Conservation (phyloP, 2,888 invertebrate species). For the Microchrysa polita region DNA sequence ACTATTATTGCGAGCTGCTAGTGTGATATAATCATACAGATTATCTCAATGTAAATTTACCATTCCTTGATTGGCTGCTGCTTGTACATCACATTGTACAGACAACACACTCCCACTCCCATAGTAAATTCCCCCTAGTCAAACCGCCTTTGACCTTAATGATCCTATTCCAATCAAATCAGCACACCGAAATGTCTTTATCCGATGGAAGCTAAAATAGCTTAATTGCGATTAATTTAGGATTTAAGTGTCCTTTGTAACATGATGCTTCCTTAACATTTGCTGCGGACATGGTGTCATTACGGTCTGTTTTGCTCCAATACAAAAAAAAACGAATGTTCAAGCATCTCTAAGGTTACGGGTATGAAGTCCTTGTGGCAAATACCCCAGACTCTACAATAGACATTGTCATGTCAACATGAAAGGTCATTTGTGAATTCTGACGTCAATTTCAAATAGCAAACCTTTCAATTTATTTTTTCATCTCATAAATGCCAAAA, state of each 20-base stretch:
- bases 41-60: no score
- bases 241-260: background rate
- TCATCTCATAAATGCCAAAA: background rate
- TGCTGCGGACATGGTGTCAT: background rate
- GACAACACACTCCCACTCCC: no score
- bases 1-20: no score
- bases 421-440: background rate
- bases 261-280: background rate
- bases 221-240: background rate
- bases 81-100: no score
- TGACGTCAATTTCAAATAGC: background rate
- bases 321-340: background rate
- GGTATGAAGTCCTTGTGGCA: background rate
- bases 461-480: conserved; percentile 11
- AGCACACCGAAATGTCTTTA: no score
- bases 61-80: no score
- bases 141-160: no score
- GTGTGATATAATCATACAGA: no score
- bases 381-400: background rate
- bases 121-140: no score
- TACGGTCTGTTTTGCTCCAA: background rate
- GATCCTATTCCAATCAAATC: no score
- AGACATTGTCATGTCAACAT: no score
- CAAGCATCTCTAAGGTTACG: background rate
- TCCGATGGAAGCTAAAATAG: background rate